A percentile compares a stretch with the other conserved stretches of the same genome.
Evolutionary conservation across 2,797 vertebrate genomes (phyloP).

Genomic region (Halcyon chelicuti): DNA sequence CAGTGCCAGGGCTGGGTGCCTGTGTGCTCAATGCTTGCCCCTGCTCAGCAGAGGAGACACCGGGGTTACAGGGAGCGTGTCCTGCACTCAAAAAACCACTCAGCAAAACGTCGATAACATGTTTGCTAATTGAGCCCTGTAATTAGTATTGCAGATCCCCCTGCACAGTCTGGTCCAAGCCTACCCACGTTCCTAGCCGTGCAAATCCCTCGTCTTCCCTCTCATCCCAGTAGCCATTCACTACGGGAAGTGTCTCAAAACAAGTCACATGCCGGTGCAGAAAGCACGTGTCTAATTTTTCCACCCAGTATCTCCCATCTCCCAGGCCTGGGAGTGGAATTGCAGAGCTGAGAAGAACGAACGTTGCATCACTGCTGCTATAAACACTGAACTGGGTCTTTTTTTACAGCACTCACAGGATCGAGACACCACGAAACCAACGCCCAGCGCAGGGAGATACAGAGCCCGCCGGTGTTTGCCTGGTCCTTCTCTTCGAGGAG

Average conservation of each 20-base stretch:
- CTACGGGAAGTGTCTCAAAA: neutral
- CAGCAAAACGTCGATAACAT: neutral
- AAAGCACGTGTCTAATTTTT: neutral
- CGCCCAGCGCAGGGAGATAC: neutral
- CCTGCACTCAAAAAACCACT: neutral
- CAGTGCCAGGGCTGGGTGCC: neutral
- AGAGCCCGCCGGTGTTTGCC: neutral
- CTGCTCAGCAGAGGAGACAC: neutral
- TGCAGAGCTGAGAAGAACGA: slow-evolving; percentile 37
- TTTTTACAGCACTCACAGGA: neutral
- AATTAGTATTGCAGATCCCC: neutral
- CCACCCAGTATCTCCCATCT: slow-evolving; percentile 11
- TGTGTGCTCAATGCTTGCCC: neutral
- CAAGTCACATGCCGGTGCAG: neutral
- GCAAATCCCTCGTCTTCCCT: neutral
- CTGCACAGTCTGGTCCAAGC: fast-evolving
- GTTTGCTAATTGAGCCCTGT: neutral
- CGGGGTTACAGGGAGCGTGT: fast-evolving
- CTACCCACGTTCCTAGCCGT: neutral
- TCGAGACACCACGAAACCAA: neutral
- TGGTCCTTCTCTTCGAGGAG: neutral
- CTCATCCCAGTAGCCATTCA: neutral
- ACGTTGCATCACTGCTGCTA: slow-evolving; percentile 43
- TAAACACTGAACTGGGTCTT: slow-evolving; percentile 11
- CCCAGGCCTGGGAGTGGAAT: slow-evolving; percentile 5